Evolutionary conservation across 2,113 vertebrate species (phyloP).

Genomic region (Orientallactaga bullata): DNA sequence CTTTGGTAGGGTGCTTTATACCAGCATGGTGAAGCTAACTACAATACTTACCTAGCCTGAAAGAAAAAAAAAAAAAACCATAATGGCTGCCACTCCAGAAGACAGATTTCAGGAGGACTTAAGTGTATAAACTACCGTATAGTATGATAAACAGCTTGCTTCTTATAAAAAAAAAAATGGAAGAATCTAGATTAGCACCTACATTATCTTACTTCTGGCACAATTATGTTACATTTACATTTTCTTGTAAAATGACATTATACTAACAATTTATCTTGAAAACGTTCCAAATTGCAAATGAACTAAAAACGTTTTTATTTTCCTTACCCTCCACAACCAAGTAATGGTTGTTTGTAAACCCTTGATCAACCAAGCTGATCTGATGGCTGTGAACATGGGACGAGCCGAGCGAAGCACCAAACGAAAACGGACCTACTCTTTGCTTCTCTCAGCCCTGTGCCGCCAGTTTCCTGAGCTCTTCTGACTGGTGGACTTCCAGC

Average conservation of each 20-base stretch:
- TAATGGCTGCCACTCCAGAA: not conserved
- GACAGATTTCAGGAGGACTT: not conserved
- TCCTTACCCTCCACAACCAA: constrained; percentile 7
- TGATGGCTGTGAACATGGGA: not conserved
- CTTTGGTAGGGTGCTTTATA: too few relatives aligned
- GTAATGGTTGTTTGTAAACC: not conserved
- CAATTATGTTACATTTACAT: not conserved
- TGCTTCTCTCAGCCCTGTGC: not conserved
- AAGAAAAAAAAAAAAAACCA: not conserved
- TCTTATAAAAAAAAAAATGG: not conserved
- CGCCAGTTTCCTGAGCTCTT: not conserved
- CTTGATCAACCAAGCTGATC: not conserved
- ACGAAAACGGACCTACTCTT: not conserved
- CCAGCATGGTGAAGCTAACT: too few relatives aligned
- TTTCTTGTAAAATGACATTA: not conserved
- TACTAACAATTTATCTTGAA: not conserved
- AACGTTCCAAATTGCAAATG: not conserved
- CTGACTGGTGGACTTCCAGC: not conserved
- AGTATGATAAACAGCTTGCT: not conserved
- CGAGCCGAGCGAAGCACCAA: not conserved
- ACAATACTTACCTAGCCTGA: not conserved
- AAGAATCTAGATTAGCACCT: not conserved
- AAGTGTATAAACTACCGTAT: not conserved
- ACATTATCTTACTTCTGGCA: not conserved
- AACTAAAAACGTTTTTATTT: not conserved